A percentile compares a stretch with the other conserved stretches of the same genome.
Evolutionary conservation across 2,797 vertebrate species (phyloP).

Genomic region (Pachyuromys duprasi): DNA sequence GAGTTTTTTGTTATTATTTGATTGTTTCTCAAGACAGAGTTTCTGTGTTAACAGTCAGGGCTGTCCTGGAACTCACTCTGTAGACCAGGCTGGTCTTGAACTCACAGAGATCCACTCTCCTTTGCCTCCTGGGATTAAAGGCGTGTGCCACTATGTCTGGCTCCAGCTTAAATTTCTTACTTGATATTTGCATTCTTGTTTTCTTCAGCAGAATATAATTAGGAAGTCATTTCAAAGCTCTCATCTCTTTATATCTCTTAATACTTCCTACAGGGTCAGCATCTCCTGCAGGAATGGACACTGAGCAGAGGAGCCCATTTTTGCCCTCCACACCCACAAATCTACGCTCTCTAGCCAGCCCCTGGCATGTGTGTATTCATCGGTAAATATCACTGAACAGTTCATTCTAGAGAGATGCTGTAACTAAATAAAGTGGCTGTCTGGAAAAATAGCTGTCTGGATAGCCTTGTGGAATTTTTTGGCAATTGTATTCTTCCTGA

Average conservation of each 20-base stretch:
- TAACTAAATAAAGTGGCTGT: conserved; percentile 31
- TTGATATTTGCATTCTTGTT: background rate
- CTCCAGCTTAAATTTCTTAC: background rate
- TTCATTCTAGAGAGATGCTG: too few relatives aligned
- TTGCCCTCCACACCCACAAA: background rate
- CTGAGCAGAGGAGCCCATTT: conserved; percentile 53
- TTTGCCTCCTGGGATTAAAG: too few relatives aligned
- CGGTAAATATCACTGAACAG: background rate
- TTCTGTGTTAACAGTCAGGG: too few relatives aligned
- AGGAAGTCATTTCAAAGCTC: background rate
- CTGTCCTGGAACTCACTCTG: too few relatives aligned
- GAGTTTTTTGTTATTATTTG: too few relatives aligned
- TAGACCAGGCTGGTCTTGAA: too few relatives aligned
- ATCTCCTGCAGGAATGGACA: conserved; percentile 34
- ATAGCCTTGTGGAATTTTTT: background rate
- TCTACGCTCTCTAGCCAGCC: fast-evolving
- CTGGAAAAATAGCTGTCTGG: background rate
- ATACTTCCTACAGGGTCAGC: conserved; percentile 73
- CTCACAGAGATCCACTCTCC: too few relatives aligned
- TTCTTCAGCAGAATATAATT: conserved; percentile 8
- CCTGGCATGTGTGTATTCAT: background rate
- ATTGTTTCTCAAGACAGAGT: too few relatives aligned
- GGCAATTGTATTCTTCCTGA: background rate
- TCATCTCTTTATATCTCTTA: background rate
- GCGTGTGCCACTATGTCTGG: too few relatives aligned